Base-by-base conservation (phyloP, 1,140 invertebrate species). In the Druon quercuslanigerum region DNA sequence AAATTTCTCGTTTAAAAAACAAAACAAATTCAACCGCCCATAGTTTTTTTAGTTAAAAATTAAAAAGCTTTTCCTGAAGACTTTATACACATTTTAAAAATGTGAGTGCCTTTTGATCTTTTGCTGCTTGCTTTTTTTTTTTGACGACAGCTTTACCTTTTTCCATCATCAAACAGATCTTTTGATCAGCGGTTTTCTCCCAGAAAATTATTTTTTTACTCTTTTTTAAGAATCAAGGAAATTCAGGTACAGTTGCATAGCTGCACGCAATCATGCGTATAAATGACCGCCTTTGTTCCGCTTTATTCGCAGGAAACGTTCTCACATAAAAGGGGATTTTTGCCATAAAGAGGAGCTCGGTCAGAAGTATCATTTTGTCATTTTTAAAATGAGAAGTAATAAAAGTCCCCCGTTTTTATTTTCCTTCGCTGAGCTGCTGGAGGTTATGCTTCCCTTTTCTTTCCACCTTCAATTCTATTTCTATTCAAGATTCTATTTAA, bases 281-380 rank as follows among this genome's bases (percentile, higher is more conserved):
- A 66, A 66, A 66, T 66, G 57, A 66, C 57, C 33, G 57, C 57
- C 57, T 66, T 66, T 66, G 57, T 66, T 66, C 57, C 33, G 57
- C 20, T 16, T 40, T 66, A 66, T 66, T 66, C 57, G 57, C 57
- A 66, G 57, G 57, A 66, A 66, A 66, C 57, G 57, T 66, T 66
- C 14, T 66, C 57, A 66, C 57, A 66, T 66, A 66, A 66, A 66
- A 66, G 57, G 25, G 57, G 57, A 66, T 66, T 66, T 66, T 66
- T 66, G 25, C 33, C 57, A 66, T 66, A 66, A 66, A 66, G 25
- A 33, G 57, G 13, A 66, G 57, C 57, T 66, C 19, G 57, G 57
- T 66, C 57, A 66, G 33, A 66, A 66, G 57, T 66, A 66, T 66
- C 57, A 66, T 66, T 66, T 66, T 66, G 20, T 66, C 57, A 66